phyloP scores from a whole-genome alignment of 2,888 invertebrate species.

The Cephus nigrinus region DNA sequence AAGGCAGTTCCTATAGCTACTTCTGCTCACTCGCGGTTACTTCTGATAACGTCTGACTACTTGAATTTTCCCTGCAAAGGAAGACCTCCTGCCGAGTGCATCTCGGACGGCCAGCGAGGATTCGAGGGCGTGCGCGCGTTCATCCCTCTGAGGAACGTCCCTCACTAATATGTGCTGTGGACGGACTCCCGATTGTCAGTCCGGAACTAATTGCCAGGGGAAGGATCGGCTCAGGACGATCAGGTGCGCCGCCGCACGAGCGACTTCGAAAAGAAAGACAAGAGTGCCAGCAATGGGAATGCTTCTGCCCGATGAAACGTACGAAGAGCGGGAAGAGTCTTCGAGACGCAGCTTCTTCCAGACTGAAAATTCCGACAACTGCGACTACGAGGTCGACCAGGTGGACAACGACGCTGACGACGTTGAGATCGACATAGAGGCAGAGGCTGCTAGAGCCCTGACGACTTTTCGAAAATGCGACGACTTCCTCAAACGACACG shows the following conservation, averaged over 20 bases:
- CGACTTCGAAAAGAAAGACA: too few species aligned
- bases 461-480: constrained; percentile 72
- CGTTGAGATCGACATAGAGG: constrained; percentile 47
- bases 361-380: constrained; percentile 1
- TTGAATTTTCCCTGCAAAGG: background rate
- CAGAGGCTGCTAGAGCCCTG: constrained; percentile 58
- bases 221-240: too few species aligned
- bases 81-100: background rate
- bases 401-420: constrained; percentile 24
- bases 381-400: background rate
- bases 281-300: constrained; percentile 59
- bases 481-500: constrained; percentile 73
- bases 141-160: background rate
- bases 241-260: too few species aligned
- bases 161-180: constrained; percentile 53
- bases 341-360: constrained; percentile 46
- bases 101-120: background rate
- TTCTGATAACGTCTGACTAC: too few species aligned
- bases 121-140: background rate
- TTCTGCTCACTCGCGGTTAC: too few species aligned
- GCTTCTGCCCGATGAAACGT: constrained; percentile 85
- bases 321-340: constrained; percentile 70
- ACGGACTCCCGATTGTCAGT: constrained; percentile 27
- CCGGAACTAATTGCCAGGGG: too few species aligned
- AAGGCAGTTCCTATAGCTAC: background rate